These are phyloP conservation scores for Rhagoletis pomonella DNA, from an alignment of 1,140 invertebrate genomes.

Conservation along the genomic window DNA sequence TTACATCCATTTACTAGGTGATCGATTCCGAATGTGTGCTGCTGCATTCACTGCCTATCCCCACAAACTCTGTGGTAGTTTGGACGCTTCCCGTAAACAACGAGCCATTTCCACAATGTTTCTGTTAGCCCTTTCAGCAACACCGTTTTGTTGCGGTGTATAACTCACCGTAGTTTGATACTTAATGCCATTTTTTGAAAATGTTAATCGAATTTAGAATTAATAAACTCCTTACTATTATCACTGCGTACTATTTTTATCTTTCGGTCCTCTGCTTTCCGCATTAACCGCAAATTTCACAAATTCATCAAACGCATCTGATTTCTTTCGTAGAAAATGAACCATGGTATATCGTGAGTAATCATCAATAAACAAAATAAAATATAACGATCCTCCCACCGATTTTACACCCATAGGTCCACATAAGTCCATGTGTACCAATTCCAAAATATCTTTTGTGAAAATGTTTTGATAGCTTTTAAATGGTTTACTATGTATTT, in stretches of 20 bases:
- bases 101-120: constrained; percentile 60
- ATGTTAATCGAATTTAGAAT: constrained; percentile 60
- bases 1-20: constrained; percentile 50
- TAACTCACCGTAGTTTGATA: neutral
- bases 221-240: constrained; percentile 25
- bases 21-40: constrained; percentile 56
- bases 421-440: too few species aligned
- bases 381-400: neutral
- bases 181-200: constrained; percentile 53
- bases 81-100: constrained; percentile 63
- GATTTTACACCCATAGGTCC: neutral
- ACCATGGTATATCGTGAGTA: constrained; percentile 1
- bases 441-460: neutral
- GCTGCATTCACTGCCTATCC: constrained; percentile 74
- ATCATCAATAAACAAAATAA: constrained; percentile 31
- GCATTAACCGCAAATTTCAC: neutral
- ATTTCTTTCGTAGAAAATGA: neutral
- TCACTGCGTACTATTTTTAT: constrained; percentile 42
- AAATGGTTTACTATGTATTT: constrained; percentile 33
- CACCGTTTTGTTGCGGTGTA: constrained; percentile 69
- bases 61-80: constrained; percentile 73
- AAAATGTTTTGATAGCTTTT: constrained; percentile 18
- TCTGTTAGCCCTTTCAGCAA: constrained; percentile 65
- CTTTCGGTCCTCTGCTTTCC: neutral
- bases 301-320: constrained; percentile 21